Conservation (phyloP, 2,113 vertebrate species). For the Plecotus auritus region DNA sequence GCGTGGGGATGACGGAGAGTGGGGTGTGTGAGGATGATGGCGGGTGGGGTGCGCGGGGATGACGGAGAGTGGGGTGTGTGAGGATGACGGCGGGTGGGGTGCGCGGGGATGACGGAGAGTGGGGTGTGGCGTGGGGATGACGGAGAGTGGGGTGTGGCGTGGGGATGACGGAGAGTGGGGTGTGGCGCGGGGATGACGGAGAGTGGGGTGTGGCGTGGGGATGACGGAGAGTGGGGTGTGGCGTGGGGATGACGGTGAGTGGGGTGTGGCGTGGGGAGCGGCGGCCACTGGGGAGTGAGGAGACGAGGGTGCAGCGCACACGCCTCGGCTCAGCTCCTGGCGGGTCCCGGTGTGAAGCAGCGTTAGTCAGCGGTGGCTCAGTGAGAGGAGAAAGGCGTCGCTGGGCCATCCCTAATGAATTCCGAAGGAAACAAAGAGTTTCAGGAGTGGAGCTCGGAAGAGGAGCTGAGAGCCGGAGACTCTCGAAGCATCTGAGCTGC, state of each 20-base stretch:
- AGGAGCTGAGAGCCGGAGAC: conserved; percentile 57
- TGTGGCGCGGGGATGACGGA: too few species aligned
- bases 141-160: too few species aligned
- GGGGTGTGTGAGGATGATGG: neutral
- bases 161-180: too few species aligned
- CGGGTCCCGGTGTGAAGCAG: conserved; percentile 76
- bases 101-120: neutral
- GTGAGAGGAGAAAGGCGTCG: conserved; percentile 79
- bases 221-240: neutral
- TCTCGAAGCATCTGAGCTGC: conserved; percentile 58
- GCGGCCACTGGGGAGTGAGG: conserved; percentile 35
- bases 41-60: neutral
- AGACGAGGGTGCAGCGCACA: conserved; percentile 42
- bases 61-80: neutral
- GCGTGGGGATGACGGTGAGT: neutral
- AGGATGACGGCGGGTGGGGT: neutral
- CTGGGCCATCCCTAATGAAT: conserved; percentile 82
- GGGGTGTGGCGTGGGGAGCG: neutral
- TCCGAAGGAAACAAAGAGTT: conserved; percentile 83
- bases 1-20: neutral
- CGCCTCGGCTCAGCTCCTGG: conserved; percentile 65
- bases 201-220: neutral
- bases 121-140: too few species aligned
- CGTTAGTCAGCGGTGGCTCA: conserved; percentile 79
- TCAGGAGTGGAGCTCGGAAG: conserved; percentile 75